phyloP scores from a whole-genome alignment of 2,888 invertebrate species.

The Hyalella azteca region DNA sequence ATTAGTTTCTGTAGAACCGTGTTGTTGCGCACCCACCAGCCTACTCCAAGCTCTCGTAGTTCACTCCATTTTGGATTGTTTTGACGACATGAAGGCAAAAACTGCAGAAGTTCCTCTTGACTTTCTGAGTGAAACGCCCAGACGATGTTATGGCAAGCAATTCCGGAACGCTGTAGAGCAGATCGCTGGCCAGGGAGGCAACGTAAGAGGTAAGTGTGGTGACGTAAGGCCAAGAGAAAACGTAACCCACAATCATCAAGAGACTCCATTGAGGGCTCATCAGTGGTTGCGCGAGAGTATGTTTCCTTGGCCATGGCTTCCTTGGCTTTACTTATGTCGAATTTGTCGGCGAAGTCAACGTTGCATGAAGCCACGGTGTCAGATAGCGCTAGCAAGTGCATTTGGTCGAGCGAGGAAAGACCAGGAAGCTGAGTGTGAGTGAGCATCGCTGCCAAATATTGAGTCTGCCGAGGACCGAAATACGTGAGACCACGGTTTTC shows the following conservation, averaged over 20 bases:
- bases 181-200: conserved; percentile 74
- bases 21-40: conserved; percentile 94
- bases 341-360: conserved; percentile 60
- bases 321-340: conserved; percentile 77
- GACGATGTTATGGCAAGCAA: conserved; percentile 79
- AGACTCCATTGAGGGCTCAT: conserved; percentile 69
- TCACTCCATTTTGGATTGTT: conserved; percentile 79
- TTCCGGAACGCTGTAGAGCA: conserved; percentile 59
- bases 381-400: conserved; percentile 97
- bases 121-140: conserved; percentile 99
- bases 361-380: conserved; percentile 96
- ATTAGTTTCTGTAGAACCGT: conserved; percentile 81
- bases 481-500: conserved; percentile 72
- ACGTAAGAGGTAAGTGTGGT: conserved; percentile 91
- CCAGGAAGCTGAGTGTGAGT: conserved; percentile 96
- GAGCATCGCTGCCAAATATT: conserved; percentile 83
- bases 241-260: conserved; percentile 96
- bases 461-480: conserved; percentile 85
- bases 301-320: conserved; percentile 74
- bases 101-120: conserved; percentile 88
- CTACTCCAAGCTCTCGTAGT: conserved; percentile 87
- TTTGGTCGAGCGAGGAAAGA: conserved; percentile 94
- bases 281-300: conserved; percentile 65
- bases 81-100: conserved; percentile 74
- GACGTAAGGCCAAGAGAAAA: conserved; percentile 95